Evolutionary conservation across 1,140 invertebrate species (phyloP).

Genomic region (Sitobion miscanthi): DNA sequence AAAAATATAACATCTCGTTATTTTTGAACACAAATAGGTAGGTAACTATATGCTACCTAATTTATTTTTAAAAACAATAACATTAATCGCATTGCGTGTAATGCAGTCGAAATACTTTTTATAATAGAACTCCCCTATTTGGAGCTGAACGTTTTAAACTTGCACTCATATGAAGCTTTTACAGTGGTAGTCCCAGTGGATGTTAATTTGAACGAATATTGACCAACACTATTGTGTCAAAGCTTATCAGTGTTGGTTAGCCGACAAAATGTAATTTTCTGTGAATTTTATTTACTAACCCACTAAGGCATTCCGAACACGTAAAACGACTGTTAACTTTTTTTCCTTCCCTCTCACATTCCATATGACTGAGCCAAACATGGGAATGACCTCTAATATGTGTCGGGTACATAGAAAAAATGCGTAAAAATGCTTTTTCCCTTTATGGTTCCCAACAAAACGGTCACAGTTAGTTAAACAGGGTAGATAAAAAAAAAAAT

Average conservation of each 20-base stretch:
- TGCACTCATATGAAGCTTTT: not conserved
- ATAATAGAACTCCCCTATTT: not conserved
- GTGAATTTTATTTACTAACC: constrained; percentile 39
- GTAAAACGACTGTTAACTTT: constrained; percentile 37
- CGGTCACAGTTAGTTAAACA: constrained; percentile 48
- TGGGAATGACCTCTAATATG: constrained; percentile 30
- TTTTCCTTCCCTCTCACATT: not conserved
- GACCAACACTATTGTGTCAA: constrained; percentile 21
- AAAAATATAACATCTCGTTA: not conserved
- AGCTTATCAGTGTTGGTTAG: constrained; percentile 25
- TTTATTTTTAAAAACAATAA: not conserved
- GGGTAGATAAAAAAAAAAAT: constrained; percentile 5
- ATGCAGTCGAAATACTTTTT: not conserved
- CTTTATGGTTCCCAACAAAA: constrained; percentile 3
- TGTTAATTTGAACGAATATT: constrained; percentile 31
- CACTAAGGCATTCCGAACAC: constrained; percentile 34
- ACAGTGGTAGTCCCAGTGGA: not conserved
- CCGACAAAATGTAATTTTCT: constrained; percentile 47
- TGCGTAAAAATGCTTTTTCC: constrained; percentile 8
- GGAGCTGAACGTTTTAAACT: not conserved
- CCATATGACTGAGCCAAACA: not conserved
- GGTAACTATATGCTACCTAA: not conserved
- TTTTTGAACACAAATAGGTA: not conserved
- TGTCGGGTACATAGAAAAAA: constrained; percentile 26
- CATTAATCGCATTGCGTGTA: not conserved